These are phyloP conservation scores for Paragorgia papillata DNA, from an alignment of 92 coral and sea anemone genomes.

Conservation along the genomic window DNA sequence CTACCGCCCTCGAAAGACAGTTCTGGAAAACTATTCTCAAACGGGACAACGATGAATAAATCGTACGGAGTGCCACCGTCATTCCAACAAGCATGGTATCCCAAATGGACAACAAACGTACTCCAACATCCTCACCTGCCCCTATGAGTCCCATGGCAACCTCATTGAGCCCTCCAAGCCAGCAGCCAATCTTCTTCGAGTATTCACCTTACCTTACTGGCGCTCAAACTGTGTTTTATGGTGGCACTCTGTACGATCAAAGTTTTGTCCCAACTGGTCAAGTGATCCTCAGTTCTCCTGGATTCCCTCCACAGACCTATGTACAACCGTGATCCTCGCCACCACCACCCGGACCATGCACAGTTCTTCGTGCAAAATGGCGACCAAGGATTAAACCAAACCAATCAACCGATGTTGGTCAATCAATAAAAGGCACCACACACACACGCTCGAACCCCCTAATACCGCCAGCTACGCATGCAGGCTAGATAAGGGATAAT, in stretches of 20 bases:
- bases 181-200: conserved; percentile 27
- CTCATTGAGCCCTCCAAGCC: conserved; percentile 29
- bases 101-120: conserved; percentile 20
- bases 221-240: conserved; percentile 22
- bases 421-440: conserved; percentile 10
- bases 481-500: too few relatives aligned
- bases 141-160: conserved; percentile 46
- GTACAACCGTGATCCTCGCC: conserved; percentile 35
- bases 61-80: conserved; percentile 39
- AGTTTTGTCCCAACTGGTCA: conserved; percentile 38
- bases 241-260: conserved; percentile 36
- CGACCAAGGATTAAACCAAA: conserved; percentile 6
- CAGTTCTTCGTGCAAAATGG: conserved; percentile 32
- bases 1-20: too few relatives aligned
- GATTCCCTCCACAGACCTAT: conserved; percentile 37
- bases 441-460: too few relatives aligned
- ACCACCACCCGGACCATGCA: conserved; percentile 22
- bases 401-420: conserved; percentile 37
- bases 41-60: conserved; percentile 28
- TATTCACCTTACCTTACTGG: conserved; percentile 32
- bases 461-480: too few relatives aligned
- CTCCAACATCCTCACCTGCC: conserved; percentile 28
- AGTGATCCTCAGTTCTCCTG: conserved; percentile 37
- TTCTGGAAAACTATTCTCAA: conserved; percentile 30
- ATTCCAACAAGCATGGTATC: conserved; percentile 43